Conservation (phyloP, 1,140 invertebrate genomes). For the Drosophila biarmipes region DNA sequence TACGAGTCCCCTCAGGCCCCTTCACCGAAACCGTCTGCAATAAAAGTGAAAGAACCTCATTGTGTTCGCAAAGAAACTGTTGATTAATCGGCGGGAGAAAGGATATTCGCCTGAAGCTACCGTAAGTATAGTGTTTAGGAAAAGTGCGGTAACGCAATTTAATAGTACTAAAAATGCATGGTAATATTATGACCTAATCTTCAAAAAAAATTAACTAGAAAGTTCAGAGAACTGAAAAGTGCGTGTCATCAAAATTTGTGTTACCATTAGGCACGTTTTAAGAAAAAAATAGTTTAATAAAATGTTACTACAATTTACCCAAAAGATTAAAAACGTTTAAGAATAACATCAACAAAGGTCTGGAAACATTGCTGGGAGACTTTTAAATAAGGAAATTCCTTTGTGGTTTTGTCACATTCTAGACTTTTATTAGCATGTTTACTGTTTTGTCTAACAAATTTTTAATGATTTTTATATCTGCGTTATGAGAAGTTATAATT, state of each 20-base stretch:
- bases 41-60: constrained; percentile 66
- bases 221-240: background rate
- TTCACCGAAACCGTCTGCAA: constrained; percentile 20
- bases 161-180: constrained; percentile 20
- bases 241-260: background rate
- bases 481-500: no score
- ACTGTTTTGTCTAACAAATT: background rate
- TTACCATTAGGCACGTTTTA: background rate
- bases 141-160: constrained; percentile 30
- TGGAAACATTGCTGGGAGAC: background rate
- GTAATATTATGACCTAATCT: background rate
- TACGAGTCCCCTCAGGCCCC: constrained; percentile 17
- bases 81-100: constrained; percentile 37
- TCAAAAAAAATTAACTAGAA: background rate
- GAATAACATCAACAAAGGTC: background rate
- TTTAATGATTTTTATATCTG: background rate
- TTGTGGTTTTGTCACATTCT: background rate
- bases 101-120: constrained; percentile 35
- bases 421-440: background rate
- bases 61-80: constrained; percentile 21
- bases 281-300: background rate
- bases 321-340: background rate
- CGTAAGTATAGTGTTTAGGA: constrained; percentile 23
- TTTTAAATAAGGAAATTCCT: background rate
- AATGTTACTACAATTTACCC: background rate